phyloP scores from a whole-genome alignment of 2,797 vertebrate genomes.

The Sebastes miniatus region DNA sequence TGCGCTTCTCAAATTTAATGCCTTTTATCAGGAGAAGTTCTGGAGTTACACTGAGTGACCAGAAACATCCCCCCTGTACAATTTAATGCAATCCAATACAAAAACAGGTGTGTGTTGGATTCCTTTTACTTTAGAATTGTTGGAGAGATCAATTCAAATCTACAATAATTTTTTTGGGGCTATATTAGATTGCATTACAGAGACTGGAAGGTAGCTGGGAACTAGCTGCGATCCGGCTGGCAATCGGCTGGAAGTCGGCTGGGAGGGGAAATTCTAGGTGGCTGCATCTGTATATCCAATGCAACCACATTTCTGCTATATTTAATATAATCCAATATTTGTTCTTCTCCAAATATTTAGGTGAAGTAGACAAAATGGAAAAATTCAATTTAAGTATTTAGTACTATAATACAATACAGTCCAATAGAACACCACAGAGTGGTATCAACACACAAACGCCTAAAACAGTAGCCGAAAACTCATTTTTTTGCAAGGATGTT shows the following conservation, averaged over 20 bases:
- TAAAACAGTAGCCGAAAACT: neutral
- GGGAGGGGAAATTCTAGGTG: no score
- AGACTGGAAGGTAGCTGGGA: no score
- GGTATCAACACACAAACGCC: neutral
- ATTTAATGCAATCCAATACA: neutral
- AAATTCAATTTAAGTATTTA: neutral
- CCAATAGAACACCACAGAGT: neutral
- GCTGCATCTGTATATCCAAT: neutral
- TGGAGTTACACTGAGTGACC: constrained; percentile 62
- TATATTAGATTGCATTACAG: neutral
- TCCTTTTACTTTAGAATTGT: neutral
- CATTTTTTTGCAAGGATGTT: neutral
- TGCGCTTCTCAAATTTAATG: constrained; percentile 54
- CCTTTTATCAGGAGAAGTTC: constrained; percentile 30
- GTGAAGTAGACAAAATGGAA: neutral
- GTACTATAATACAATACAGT: neutral
- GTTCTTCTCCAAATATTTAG: neutral
- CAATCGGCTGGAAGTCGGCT: no score
- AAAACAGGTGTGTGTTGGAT: neutral
- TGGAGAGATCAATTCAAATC: neutral
- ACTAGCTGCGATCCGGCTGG: no score
- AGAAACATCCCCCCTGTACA: constrained; percentile 31
- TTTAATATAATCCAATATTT: neutral
- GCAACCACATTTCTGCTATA: neutral
- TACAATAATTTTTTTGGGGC: neutral